Base-by-base conservation (phyloP, 2,888 invertebrate species). In the Scrobipalpa atriplicella region DNA sequence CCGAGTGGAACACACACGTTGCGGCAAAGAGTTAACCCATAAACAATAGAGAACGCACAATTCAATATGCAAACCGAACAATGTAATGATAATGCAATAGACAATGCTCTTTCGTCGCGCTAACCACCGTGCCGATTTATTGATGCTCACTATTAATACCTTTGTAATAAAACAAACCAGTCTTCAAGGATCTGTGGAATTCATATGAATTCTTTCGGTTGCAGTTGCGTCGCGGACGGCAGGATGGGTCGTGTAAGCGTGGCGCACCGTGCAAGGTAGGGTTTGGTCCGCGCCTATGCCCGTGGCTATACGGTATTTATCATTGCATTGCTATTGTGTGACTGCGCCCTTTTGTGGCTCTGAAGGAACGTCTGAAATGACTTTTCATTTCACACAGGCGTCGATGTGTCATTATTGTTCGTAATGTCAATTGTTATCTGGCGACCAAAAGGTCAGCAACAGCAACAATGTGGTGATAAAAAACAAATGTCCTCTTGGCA, bases 11-110 rank as follows among this genome's bases (percentile, higher is more conserved):
- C 92, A 85, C 92, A 92, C 92, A 91, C 90, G 89, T 87, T 80
- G 90, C 74, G 67, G 66, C 72, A 69, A 73, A 77, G 73, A 79
- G 71, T 75, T 73, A 70, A 71, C 75, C 75, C 78, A 84, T 85
- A 89, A 88, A 92, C 90, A 91, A 92, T 90, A 87, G 87, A 77
- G 75, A 84, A 89, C 87, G 86, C 88, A 89, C 89, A 89, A 89
- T 90, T 90, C 89, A 92, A 92, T 90, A 90, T 90, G 87, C 90
- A 84, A 85, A 84, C 83, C 78, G 87, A 90, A 90, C 91, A 92
- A 92, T 91, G 85, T 90, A 89, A 87, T 86, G 86, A 88, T 89
- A 85, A 86, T 87, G 78, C 80, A 81, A 83, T 81, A 89, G 82
- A 89, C 91, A 91, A 90, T 90, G 86, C 84, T 78, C 87, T 89